Percentiles rank a stretch among this genome's conserved stretches.
These are phyloP conservation scores for Gallirallus australis DNA, from an alignment of 2,797 vertebrate genomes.

Conservation along the genomic window DNA sequence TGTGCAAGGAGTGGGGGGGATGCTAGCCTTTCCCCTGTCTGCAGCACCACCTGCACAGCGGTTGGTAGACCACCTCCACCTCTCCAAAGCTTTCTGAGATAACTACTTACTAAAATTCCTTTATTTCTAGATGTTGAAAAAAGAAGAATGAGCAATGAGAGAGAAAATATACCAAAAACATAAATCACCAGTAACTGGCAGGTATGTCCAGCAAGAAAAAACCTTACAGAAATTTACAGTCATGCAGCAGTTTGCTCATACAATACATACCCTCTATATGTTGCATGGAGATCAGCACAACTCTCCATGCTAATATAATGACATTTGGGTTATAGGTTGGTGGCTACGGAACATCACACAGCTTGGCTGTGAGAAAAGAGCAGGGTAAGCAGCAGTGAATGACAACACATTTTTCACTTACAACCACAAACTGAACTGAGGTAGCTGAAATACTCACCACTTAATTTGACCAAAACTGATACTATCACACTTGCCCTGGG, in stretches of 20 bases:
- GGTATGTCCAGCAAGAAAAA: neutral
- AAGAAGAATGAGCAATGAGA: neutral
- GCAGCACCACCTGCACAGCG: neutral
- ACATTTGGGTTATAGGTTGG: neutral
- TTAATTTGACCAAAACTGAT: neutral
- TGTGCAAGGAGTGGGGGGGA: fast-evolving
- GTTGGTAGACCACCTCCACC: neutral
- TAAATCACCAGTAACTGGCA: neutral
- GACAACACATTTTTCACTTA: neutral
- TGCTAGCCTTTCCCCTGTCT: fast-evolving
- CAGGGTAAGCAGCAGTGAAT: neutral
- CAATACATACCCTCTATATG: neutral
- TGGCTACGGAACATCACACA: neutral
- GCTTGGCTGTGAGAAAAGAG: neutral
- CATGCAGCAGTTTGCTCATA: neutral
- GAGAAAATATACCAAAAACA: neutral
- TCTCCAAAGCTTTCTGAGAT: neutral
- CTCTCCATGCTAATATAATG: neutral
- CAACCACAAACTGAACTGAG: neutral
- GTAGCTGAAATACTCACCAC: neutral
- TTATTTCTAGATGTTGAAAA: neutral
- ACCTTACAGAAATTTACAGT: neutral
- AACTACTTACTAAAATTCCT: neutral
- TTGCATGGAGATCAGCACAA: neutral
- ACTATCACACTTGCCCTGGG: neutral